phyloP scores from a whole-genome alignment of 1,140 invertebrate genomes.

The Pomacea maculata region DNA sequence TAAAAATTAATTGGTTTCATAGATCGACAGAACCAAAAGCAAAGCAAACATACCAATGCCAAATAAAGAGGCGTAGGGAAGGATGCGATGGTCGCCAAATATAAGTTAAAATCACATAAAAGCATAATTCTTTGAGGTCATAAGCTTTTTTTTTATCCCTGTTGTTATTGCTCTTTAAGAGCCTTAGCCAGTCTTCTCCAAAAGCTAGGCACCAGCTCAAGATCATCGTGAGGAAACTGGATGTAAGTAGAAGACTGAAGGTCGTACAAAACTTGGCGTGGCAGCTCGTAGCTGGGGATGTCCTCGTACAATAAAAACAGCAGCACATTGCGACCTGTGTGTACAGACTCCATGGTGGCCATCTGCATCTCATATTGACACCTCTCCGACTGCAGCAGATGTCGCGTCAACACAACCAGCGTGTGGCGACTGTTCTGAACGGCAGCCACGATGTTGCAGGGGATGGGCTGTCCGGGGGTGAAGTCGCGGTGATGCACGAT shows the following conservation, averaged over 20 bases:
- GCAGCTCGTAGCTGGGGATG: conserved; percentile 16
- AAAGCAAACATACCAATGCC: too few relatives aligned
- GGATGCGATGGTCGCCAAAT: too few relatives aligned
- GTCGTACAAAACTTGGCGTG: conserved; percentile 20
- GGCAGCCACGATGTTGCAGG: conserved; percentile 71
- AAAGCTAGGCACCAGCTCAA: not conserved
- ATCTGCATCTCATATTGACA: conserved; percentile 71
- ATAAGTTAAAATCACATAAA: too few relatives aligned
- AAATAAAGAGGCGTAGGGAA: too few relatives aligned
- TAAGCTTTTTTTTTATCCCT: too few relatives aligned
- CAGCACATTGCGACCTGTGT: conserved; percentile 29
- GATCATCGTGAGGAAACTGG: conserved; percentile 5
- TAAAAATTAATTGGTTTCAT: too few relatives aligned
- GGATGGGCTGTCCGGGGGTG: conserved; percentile 63
- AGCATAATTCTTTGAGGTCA: too few relatives aligned
- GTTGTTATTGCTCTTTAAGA: not conserved
- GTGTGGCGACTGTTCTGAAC: conserved; percentile 72
- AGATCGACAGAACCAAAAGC: too few relatives aligned
- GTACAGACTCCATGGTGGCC: conserved; percentile 31
- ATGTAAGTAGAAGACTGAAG: conserved; percentile 33
- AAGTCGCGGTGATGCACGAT: conserved; percentile 52
- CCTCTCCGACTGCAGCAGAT: conserved; percentile 74
- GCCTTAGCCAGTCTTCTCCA: not conserved
- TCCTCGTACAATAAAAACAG: conserved; percentile 28
- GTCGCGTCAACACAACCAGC: conserved; percentile 72